These are phyloP conservation scores for Zaprionus africanus DNA, from an alignment of 1,140 invertebrate species.

Conservation along the genomic window DNA sequence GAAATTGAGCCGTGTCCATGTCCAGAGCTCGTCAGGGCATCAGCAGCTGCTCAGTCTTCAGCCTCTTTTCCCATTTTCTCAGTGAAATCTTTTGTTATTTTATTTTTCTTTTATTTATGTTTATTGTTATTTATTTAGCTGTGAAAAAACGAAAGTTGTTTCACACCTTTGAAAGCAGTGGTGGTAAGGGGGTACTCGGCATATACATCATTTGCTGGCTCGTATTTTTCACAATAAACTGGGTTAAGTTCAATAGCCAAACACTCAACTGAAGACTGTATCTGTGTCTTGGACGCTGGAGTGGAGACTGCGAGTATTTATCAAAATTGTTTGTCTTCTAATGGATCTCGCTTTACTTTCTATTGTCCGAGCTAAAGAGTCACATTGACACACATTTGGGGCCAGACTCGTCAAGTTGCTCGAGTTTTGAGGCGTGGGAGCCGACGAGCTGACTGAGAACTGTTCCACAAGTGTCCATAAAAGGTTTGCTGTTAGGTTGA, in stretches of 20 bases:
- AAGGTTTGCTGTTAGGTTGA: background rate
- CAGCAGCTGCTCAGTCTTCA: conserved; percentile 49
- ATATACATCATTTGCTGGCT: conserved; percentile 33
- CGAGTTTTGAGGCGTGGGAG: background rate
- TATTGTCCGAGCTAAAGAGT: conserved; percentile 54
- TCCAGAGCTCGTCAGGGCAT: conserved; percentile 40
- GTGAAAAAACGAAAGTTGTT: conserved; percentile 77
- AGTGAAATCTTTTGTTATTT: conserved; percentile 38
- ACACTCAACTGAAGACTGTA: conserved; percentile 60
- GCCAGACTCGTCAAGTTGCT: background rate
- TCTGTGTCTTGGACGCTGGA: conserved; percentile 38
- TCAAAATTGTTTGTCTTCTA: conserved; percentile 61
- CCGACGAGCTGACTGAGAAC: background rate
- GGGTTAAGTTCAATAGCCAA: conserved; percentile 75
- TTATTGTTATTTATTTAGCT: conserved; percentile 74
- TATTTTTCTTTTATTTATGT: conserved; percentile 50
- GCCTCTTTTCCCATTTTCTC: conserved; percentile 25
- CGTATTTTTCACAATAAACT: conserved; percentile 18
- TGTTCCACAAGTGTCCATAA: conserved; percentile 1
- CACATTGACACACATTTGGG: conserved; percentile 61
- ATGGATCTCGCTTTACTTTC: conserved; percentile 74
- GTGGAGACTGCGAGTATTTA: conserved; percentile 19
- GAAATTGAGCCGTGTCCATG: conserved; percentile 70
- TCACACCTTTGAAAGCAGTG: conserved; percentile 54
- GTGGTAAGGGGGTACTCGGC: conserved; percentile 6